Evolutionary conservation across 2,888 invertebrate species (phyloP).

Genomic region (Nomada fucata): DNA sequence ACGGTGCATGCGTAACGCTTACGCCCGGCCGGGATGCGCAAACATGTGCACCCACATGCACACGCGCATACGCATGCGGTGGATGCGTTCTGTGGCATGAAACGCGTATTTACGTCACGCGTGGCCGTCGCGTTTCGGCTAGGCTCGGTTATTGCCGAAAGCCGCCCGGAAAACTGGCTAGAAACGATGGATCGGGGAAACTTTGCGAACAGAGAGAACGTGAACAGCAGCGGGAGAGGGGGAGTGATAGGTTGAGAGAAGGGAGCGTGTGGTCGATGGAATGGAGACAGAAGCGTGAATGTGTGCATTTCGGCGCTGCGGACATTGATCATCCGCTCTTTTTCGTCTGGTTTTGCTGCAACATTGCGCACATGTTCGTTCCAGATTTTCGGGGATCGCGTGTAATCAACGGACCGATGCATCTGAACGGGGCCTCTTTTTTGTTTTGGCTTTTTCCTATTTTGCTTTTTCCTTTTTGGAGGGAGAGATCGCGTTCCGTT

Average conservation of each 20-base stretch:
- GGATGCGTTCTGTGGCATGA: slow-evolving; percentile 30
- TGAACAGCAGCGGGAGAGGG: background rate
- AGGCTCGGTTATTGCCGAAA: slow-evolving; percentile 45
- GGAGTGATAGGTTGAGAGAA: too few relatives aligned
- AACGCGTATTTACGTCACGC: slow-evolving; percentile 53
- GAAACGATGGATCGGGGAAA: slow-evolving; percentile 55
- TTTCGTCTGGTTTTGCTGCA: slow-evolving; percentile 56
- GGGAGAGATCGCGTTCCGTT: slow-evolving; percentile 34
- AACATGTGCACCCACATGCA: slow-evolving; percentile 27
- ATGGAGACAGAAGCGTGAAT: slow-evolving; percentile 34
- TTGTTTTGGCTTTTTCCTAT: background rate
- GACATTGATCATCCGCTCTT: slow-evolving; percentile 61
- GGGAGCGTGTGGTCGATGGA: slow-evolving; percentile 23
- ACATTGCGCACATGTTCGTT: slow-evolving; percentile 54
- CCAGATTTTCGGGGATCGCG: slow-evolving; percentile 59
- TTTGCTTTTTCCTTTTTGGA: background rate
- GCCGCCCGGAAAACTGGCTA: slow-evolving; percentile 45
- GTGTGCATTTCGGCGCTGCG: slow-evolving; percentile 53
- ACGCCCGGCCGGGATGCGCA: background rate
- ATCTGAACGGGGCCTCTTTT: slow-evolving; percentile 30
- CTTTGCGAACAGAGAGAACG: slow-evolving; percentile 20
- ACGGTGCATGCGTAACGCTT: too few relatives aligned
- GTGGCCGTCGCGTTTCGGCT: slow-evolving; percentile 52
- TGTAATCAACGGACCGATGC: slow-evolving; percentile 60
- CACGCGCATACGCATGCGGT: slow-evolving; percentile 21